A percentile compares a stretch with the other conserved stretches of the same genome.
Conservation (phyloP, 2,797 vertebrate genomes). For the Anguilla marmorata region DNA sequence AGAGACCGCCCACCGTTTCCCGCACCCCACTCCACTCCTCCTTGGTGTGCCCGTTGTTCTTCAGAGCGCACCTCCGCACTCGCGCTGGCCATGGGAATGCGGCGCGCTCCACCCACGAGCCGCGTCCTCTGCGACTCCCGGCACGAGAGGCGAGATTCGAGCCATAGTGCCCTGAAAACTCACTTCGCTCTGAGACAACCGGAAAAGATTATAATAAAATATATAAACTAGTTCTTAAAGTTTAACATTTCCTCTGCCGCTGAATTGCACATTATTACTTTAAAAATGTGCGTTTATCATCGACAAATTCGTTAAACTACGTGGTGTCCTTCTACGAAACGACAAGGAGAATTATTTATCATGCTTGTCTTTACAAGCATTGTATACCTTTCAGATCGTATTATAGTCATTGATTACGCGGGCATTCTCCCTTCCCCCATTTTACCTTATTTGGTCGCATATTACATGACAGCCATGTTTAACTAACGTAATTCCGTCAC, state of each 20-base stretch:
- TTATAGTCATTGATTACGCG: background rate
- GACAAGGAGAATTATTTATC: background rate
- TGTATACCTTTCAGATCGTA: background rate
- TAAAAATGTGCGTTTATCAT: background rate
- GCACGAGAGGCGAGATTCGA: background rate
- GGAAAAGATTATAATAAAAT: background rate
- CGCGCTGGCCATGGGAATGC: background rate
- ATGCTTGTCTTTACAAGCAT: background rate
- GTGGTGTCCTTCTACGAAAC: background rate
- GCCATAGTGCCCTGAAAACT: background rate
- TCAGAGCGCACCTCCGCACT: background rate
- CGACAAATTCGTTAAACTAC: background rate
- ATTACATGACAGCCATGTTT: background rate
- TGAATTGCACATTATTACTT: background rate
- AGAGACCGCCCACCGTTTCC: constrained; percentile 22
- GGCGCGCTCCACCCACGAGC: background rate
- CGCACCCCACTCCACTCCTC: background rate
- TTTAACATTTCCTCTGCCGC: background rate
- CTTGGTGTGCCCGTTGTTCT: background rate
- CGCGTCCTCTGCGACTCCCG: background rate
- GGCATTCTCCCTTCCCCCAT: background rate
- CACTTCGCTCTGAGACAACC: background rate
- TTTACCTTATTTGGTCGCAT: background rate
- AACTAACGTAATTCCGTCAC: background rate
- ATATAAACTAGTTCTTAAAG: background rate